Base-by-base conservation (phyloP, 2,113 vertebrate genomes). In the Trogon melanurus region DNA sequence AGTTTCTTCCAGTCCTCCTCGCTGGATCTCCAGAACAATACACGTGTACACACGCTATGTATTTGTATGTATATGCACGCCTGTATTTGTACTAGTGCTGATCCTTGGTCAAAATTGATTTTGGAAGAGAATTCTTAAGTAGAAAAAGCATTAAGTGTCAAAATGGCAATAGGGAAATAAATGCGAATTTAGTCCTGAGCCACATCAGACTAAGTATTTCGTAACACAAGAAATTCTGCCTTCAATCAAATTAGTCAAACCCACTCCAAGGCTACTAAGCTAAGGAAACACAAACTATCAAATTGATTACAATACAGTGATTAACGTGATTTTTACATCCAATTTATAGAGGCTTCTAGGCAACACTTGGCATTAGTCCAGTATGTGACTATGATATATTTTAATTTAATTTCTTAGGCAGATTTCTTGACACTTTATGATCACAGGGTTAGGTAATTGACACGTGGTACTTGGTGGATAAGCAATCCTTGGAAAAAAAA, bases 1-100 rank as follows among this genome's bases (percentile, higher is more conserved):
- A 85, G 83, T 89, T 93, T 96, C 96, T 97, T 96, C 95, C 92
- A 94, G 96, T 45, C 91, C 86, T 95, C 91, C 92, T 94, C 16
- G 88, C 89, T 95, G 92, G 58, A 89, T 84, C 60, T 94, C 95
- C 96, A 95, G 91, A 91, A 94, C 91, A 97, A 96, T 96, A 95
- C 93, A 95, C 96, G 95, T 93, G 96, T 41, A 97, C 93, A 95
- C 93, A 96, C 75, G 86, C 93, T 19, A 80, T 97, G 95, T 95
- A 88, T 85, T 95, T 96, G 36, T 95, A 93, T 38, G 57, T 36
- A 94, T 85, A 97, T 96, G 95, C 95, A 96, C 38, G 93, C 95
- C 90, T 96, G 87, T 85, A 95, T 91, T 76, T 94, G 88, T 79
- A 53, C 93, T 96, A 95, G 4, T 71, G 90, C 85, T 93, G 95